Conservation (phyloP, 1,140 invertebrate species). For the Drosophila jambulina region DNA sequence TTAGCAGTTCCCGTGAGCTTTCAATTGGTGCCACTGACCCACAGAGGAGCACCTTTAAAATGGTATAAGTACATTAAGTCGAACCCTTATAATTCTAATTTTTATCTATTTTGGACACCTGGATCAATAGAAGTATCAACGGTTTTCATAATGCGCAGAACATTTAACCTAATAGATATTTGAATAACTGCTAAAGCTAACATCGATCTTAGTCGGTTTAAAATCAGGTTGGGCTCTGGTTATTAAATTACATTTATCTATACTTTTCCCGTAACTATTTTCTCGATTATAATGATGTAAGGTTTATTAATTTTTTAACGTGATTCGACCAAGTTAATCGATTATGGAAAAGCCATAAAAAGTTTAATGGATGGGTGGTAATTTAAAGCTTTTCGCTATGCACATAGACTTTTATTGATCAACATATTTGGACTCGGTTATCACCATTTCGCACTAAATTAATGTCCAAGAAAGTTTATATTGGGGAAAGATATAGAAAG, state of each 20-base stretch:
- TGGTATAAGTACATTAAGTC: neutral
- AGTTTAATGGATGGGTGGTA: constrained; percentile 1
- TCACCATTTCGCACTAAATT: neutral
- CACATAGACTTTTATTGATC: constrained; percentile 4
- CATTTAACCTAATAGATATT: neutral
- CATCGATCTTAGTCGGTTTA: neutral
- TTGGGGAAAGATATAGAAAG: neutral
- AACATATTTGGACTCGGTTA: neutral
- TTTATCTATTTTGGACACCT: neutral
- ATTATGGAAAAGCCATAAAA: constrained; percentile 1
- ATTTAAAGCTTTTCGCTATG: constrained; percentile 2
- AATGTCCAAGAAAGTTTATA: neutral
- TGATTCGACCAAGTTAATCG: neutral
- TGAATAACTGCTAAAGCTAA: neutral
- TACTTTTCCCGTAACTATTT: neutral
- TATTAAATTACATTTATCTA: neutral
- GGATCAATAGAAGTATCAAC: neutral
- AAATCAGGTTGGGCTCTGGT: neutral
- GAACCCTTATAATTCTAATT: neutral
- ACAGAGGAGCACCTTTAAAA: constrained; percentile 13
- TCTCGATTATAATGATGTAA: neutral
- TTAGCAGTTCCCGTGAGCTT: constrained; percentile 5
- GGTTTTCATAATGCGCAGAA: neutral
- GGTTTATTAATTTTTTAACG: neutral
- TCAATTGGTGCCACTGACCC: constrained; percentile 32